Evolutionary conservation across 2,113 vertebrate species (phyloP).

Genomic region (Nycticebus coucang): DNA sequence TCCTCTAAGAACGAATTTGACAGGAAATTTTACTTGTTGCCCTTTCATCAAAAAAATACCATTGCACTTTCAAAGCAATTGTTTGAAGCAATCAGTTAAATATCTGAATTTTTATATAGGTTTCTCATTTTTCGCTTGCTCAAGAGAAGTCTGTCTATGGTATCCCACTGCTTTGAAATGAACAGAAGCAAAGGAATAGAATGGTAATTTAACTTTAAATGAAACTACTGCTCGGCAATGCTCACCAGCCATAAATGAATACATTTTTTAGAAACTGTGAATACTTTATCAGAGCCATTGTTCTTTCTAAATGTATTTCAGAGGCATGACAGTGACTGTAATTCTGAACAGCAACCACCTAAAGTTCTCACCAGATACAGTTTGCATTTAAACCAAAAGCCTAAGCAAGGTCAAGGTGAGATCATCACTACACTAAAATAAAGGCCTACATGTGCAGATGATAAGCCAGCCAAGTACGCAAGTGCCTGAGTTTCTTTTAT

Average conservation of each 20-base stretch:
- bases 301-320: slow-evolving; percentile 71
- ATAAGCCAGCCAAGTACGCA: neutral
- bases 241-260: slow-evolving; percentile 63
- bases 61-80: slow-evolving; percentile 67
- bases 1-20: slow-evolving; percentile 63
- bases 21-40: slow-evolving; percentile 64
- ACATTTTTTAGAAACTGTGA: slow-evolving; percentile 64
- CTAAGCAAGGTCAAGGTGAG: slow-evolving; percentile 29
- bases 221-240: slow-evolving; percentile 57
- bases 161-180: slow-evolving; percentile 67
- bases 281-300: slow-evolving; percentile 69
- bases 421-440: neutral
- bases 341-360: slow-evolving; percentile 45
- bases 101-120: slow-evolving; percentile 66
- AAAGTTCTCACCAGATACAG: slow-evolving; percentile 15
- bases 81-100: slow-evolving; percentile 70
- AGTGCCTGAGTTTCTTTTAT: neutral
- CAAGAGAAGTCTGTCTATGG: slow-evolving; percentile 53
- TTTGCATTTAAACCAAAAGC: slow-evolving; percentile 46
- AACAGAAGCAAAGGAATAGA: slow-evolving; percentile 71
- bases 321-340: slow-evolving; percentile 7
- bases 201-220: slow-evolving; percentile 77
- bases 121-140: slow-evolving; percentile 56
- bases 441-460: neutral
- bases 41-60: slow-evolving; percentile 67